Base-by-base conservation (phyloP, 2,797 vertebrate species). In the Centropyge bicolor region DNA sequence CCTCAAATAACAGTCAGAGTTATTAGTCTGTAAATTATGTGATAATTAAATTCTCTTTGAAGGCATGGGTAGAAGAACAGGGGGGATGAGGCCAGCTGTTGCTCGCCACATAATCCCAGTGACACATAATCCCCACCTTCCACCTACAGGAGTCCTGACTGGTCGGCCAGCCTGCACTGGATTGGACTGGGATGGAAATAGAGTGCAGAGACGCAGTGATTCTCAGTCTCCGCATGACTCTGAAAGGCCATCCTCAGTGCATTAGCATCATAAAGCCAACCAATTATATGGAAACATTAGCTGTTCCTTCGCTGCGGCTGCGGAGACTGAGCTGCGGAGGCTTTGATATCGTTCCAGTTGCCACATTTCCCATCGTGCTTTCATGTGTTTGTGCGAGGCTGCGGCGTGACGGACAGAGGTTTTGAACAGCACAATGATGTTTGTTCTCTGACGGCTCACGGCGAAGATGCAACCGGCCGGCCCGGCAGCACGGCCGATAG, bases 191-290 rank as follows among this genome's bases (percentile, higher is more conserved):
- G 82, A 82, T 81, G 67, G 72, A 86, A 82, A 84, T 48, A 72
- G 79, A 76, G 49, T 5, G 1, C 54, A 59, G 62, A 22, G 45
- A 76, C 59, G 45, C 72, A 73, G 60, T 49, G 67, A 83, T 56
- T 85, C 46, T 51, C 70, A 49, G 64, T 56, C 49, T 36, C 48
- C 24, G 77, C 76, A 27, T 73, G n/a, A 17, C 68, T 63, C 13
- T 74, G 72, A 84, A 67, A 87, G 72, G 73, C 76, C 83, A 20
- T 76, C 56, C 69, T 60, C 62, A n/a, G 59, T 0, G 75, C 79
- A 86, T 87, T 86, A 87, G 80, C 89, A 89, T 88, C 83, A 90
- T 74, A 89, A 90, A 91, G 84, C 76, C 73, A 43, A 38, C 60
- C 86, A 85, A 83, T 91, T 90, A 88, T 72, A 63, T 43, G 61